Evolutionary conservation across 2,797 vertebrate species (phyloP), one percentile per base, ranked within the genome.

Genomic region (Pseudochirops cupreus): DNA sequence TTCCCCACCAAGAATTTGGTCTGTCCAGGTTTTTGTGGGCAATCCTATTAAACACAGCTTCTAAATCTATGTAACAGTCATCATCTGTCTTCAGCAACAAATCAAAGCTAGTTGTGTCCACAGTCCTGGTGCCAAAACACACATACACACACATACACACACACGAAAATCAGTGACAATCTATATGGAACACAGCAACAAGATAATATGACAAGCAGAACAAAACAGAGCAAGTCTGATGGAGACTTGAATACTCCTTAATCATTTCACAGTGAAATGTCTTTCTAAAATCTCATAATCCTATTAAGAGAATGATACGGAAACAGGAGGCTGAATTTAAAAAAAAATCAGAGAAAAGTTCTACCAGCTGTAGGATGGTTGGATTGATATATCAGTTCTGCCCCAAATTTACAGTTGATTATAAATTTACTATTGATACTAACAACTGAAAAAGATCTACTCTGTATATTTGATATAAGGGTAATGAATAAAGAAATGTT

Each of bases 71-170:
- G 97, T 99, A 99, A 98, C 99, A 99, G 99, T 99, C 99, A 91
- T 99, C 99, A 97, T 99, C 99, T 0, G 99, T 99, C 99, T 99
- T 99, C 97, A 99, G 99, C 98, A 99, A 97, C 96, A 99, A 98
- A 96, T 99, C 99, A 97, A 99, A 99, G 98, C 99, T 99, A 21
- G 99, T 98, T 50, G 99, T 99, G 97, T 98, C 99, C 95, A 99
- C 98, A 54, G 99, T 99, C 99, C 99, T 99, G 98, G 94, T 93
- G 94, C 82, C 95, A 98, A 92, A 96, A 96, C 4, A 92, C 53
- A 95, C 95, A 53, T 3, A 74, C 67, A 74, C 67, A 74, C 33
- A 67, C 9, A 62, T 0, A 62, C 0, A 33, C 0, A 67, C 0
- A 39, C 0, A 67, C 0, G 0, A 1, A 53, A 6, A 54, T 97